These are phyloP conservation scores for Pachymerium ferrugineum DNA, from an alignment of 2,888 invertebrate species.

Conservation along the genomic window DNA sequence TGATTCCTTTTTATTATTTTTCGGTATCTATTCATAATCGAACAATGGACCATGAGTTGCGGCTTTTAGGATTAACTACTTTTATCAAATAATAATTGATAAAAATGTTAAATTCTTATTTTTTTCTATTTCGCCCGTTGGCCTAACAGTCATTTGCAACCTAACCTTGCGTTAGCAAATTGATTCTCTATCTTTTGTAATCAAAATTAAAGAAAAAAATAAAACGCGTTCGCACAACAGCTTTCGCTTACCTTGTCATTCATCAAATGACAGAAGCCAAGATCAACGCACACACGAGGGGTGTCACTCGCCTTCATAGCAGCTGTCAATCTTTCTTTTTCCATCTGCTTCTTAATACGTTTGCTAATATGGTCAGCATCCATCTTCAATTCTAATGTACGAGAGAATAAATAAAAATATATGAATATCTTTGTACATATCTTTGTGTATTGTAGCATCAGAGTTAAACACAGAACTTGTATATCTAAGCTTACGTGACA, in stretches of 20 bases:
- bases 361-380: not conserved
- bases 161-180: too few relatives aligned
- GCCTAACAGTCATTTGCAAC: too few relatives aligned
- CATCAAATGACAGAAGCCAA: conserved; percentile 37
- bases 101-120: too few relatives aligned
- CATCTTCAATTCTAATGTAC: not conserved
- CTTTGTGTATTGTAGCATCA: not conserved
- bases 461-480: not conserved
- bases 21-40: too few relatives aligned
- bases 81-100: too few relatives aligned
- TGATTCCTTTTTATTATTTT: too few relatives aligned
- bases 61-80: too few relatives aligned
- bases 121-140: too few relatives aligned
- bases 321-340: not conserved
- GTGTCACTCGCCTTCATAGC: not conserved
- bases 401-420: not conserved
- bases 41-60: too few relatives aligned
- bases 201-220: not conserved
- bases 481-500: not conserved
- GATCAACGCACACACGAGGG: conserved; percentile 37
- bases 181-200: not conserved
- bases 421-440: too few relatives aligned
- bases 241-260: conserved; percentile 34
- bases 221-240: not conserved
- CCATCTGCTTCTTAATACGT: not conserved